Conservation (phyloP, 2,888 invertebrate species). For the Cerastis rubricosa region DNA sequence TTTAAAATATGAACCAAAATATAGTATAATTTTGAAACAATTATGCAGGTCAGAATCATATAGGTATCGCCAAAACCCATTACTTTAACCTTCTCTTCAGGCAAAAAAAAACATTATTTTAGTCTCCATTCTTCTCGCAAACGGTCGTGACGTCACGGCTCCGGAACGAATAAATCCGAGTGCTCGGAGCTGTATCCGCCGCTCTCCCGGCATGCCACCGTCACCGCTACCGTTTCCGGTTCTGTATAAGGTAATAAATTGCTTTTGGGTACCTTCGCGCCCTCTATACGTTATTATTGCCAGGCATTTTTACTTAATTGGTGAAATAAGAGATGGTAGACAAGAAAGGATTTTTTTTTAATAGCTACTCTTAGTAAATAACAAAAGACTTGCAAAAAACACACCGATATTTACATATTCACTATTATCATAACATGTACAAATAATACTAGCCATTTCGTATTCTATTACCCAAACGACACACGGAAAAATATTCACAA, state of each 20-base stretch:
- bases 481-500: conserved; percentile 28
- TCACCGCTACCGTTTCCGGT: conserved; percentile 63
- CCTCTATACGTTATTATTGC: conserved; percentile 16
- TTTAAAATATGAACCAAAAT: not conserved
- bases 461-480: conserved; percentile 9
- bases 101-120: conserved; percentile 35
- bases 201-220: conserved; percentile 53
- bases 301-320: conserved; percentile 1
- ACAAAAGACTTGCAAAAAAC: not conserved
- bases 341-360: not conserved
- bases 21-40: not conserved
- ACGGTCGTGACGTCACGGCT: conserved; percentile 50
- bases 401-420: not conserved
- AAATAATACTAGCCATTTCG: not conserved
- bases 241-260: conserved; percentile 61
- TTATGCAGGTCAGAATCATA: not conserved
- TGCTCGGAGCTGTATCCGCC: conserved; percentile 64
- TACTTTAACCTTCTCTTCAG: not conserved
- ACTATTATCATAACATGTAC: conserved; percentile 10
- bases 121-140: conserved; percentile 46
- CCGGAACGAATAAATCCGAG: conserved; percentile 69
- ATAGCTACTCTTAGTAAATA: not conserved
- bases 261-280: conserved; percentile 40
- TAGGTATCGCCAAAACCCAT: conserved; percentile 21
- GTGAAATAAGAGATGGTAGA: not conserved